Evolutionary conservation across 2,797 vertebrate species (phyloP), one percentile per base, ranked within the genome.

Genomic region (Cirrhinus mrigala): DNA sequence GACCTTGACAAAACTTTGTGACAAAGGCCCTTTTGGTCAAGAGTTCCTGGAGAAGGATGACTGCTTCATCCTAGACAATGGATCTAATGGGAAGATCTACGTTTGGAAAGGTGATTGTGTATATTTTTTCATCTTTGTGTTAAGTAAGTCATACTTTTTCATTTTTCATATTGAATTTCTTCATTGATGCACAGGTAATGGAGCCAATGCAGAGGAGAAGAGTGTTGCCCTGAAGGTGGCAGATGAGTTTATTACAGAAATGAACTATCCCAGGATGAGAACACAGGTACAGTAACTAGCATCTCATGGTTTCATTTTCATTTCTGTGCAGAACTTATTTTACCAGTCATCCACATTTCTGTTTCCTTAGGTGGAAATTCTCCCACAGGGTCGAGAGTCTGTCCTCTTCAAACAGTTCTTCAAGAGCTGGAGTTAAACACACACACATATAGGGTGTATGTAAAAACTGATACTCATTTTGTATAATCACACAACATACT

Each of bases 181-280:
- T 0, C 73, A 6, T 33, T 88, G 82, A 88, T 68, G 84, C 22
- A 66, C 91, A 99, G 98, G 98, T 82, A 96, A 92, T n/a, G 94
- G 95, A 80, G 98, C 98, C 14, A 98, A 97, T 62, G 88, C 89
- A 0, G 97, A 97, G 20, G 97, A 99, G 94, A 97, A 97, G 92
- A 95, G 91, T 82, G 95, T 92, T 40, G 97, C 97, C 1, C 91
- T 99, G 46, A 96, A 96, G 92, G 97, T 97, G 40, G 97, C 98
- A 0, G 96, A 98, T 0, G 96, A 95, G 82, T 99, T 99, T 92
- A 98, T 99, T 77, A 92, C 96, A 29, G 94, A 96, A 87, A 99
- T 99, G 98, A 90, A 93, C 0, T 99, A 99, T 86, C 95, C 96
- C 2, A 95, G 91, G 88, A 96, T 94, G 92, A 95, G 97, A 76